Percentiles rank a stretch among this genome's conserved stretches.
phyloP scores from a whole-genome alignment of 2,797 vertebrate species.

The Phrynocephalus guinanensis region DNA sequence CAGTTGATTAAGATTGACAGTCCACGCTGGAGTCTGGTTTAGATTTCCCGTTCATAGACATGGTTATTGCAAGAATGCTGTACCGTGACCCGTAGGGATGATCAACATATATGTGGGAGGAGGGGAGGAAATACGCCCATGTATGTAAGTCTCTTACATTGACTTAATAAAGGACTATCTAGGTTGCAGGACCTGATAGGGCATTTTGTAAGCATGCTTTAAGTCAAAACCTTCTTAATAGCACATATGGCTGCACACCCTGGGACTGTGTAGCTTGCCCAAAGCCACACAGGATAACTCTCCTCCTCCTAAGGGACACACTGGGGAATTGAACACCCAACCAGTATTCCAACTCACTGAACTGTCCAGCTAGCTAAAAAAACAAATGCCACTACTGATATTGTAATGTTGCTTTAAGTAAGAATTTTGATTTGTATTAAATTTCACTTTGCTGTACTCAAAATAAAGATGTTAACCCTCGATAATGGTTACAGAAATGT shows the following conservation, averaged over 20 bases:
- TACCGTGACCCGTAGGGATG: neutral
- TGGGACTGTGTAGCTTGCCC: no score
- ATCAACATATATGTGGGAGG: neutral
- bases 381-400: neutral
- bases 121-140: neutral
- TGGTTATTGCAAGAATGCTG: neutral
- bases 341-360: no score
- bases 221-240: no score
- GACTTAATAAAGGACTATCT: no score
- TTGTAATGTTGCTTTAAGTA: neutral
- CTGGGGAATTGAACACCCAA: no score
- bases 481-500: slow-evolving; percentile 19
- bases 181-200: no score
- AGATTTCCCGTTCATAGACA: neutral
- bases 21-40: neutral
- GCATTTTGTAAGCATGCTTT: no score
- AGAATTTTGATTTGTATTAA: neutral
- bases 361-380: neutral
- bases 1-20: neutral
- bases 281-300: no score
- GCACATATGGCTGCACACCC: no score
- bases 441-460: neutral
- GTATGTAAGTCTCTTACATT: neutral
- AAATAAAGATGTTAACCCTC: neutral
- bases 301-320: no score